A percentile compares a stretch with the other conserved stretches of the same genome.
Conservation (phyloP, 2,888 invertebrate genomes). For the Hedychridium roseum region DNA sequence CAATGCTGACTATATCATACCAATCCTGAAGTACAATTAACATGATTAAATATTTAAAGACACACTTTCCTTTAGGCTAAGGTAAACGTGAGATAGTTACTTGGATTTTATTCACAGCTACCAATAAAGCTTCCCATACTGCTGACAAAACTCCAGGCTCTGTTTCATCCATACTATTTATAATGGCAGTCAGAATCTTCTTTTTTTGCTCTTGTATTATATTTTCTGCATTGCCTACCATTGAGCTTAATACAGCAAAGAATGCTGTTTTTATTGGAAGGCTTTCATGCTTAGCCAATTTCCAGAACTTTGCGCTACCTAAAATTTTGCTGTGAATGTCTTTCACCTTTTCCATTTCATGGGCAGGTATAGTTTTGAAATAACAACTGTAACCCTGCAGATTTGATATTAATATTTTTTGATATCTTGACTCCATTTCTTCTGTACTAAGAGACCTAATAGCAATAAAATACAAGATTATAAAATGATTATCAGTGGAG, state of each 20-base stretch:
- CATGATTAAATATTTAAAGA: constrained; percentile 4
- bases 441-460: constrained; percentile 68
- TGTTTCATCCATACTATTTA: constrained; percentile 74
- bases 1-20: constrained; percentile 75
- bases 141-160: constrained; percentile 73
- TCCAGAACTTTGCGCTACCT: constrained; percentile 76
- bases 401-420: constrained; percentile 72
- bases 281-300: constrained; percentile 69
- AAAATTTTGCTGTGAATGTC: constrained; percentile 68
- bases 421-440: constrained; percentile 76
- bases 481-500: constrained; percentile 4
- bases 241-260: constrained; percentile 71
- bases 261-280: constrained; percentile 70
- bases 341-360: constrained; percentile 66
- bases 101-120: constrained; percentile 68
- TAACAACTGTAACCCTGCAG: constrained; percentile 73
- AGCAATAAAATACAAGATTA: constrained; percentile 15
- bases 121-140: constrained; percentile 79
- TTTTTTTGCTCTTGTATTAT: constrained; percentile 68
- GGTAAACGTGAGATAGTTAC: constrained; percentile 52
- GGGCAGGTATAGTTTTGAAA: constrained; percentile 67
- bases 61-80: neutral
- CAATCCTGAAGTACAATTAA: constrained; percentile 69
- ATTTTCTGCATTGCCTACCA: constrained; percentile 69
- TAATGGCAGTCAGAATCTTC: constrained; percentile 68